These are phyloP conservation scores for Sebastes hubbsi DNA, from an alignment of 2,797 vertebrate species.

Conservation along the genomic window DNA sequence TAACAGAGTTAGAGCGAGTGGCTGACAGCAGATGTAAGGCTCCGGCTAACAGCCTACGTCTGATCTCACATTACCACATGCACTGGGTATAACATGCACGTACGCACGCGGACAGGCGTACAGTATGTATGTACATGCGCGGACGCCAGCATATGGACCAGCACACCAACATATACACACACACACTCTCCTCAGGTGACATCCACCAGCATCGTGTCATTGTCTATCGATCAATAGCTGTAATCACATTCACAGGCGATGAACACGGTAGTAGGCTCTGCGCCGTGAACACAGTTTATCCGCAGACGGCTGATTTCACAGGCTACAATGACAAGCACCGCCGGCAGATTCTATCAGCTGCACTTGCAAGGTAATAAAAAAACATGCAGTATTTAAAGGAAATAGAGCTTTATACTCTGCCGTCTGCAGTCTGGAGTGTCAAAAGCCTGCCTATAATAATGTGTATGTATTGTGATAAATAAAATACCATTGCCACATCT, in stretches of 20 bases:
- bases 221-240: slow-evolving; percentile 69
- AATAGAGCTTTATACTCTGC: slow-evolving; percentile 21
- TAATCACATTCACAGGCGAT: slow-evolving; percentile 73
- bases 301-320: slow-evolving; percentile 30
- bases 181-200: slow-evolving; percentile 66
- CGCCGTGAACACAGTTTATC: slow-evolving; percentile 29
- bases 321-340: slow-evolving; percentile 27
- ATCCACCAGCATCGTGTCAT: slow-evolving; percentile 61
- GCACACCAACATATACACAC: slow-evolving; percentile 15
- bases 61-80: slow-evolving; percentile 76
- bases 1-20: slow-evolving; percentile 83
- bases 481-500: background rate
- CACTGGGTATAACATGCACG: slow-evolving; percentile 40
- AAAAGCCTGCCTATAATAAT: background rate
- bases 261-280: slow-evolving; percentile 17
- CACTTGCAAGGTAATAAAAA: slow-evolving; percentile 13
- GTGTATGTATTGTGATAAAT: background rate
- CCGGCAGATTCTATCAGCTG: slow-evolving; percentile 29
- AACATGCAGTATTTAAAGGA: slow-evolving; percentile 17
- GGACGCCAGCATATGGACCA: slow-evolving; percentile 41
- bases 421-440: background rate
- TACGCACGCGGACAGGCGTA: background rate
- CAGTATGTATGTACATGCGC: background rate
- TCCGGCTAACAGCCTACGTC: slow-evolving; percentile 76
- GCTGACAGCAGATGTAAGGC: slow-evolving; percentile 83